Percentiles rank a stretch among this genome's conserved stretches.
These are phyloP conservation scores for Colostygia pectinataria DNA, from an alignment of 2,888 invertebrate genomes.

Conservation along the genomic window DNA sequence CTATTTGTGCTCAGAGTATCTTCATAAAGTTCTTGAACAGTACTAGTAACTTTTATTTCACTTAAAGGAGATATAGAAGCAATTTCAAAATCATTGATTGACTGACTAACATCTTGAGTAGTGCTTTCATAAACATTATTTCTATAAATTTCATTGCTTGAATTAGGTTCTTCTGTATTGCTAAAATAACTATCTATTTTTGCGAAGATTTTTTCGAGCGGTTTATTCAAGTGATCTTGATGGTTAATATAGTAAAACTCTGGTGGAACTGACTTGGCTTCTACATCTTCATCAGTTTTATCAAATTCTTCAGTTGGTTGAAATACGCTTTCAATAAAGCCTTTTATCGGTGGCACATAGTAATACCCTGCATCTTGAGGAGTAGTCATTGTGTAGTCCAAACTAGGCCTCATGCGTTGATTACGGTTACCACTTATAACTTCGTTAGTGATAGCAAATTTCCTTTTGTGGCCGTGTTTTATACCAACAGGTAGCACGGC, in stretches of 20 bases:
- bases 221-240: background rate
- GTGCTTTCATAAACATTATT: background rate
- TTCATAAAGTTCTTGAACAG: slow-evolving; percentile 4
- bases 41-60: background rate
- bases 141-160: background rate
- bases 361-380: background rate
- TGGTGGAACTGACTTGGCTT: background rate
- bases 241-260: background rate
- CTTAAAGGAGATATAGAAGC: slow-evolving; percentile 2
- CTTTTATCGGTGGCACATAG: slow-evolving; percentile 13
- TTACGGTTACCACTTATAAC: too few relatives aligned
- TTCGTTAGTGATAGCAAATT: background rate
- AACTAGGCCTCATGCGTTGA: too few relatives aligned
- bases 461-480: background rate
- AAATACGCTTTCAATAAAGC: slow-evolving; percentile 6
- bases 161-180: background rate
- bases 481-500: too few relatives aligned
- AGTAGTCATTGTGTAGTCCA: background rate
- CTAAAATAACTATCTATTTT: background rate
- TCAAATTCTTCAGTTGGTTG: background rate
- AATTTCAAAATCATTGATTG: background rate
- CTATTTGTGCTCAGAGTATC: background rate
- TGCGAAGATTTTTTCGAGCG: background rate
- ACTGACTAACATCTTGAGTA: background rate
- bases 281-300: background rate